Evolutionary conservation across 2,888 invertebrate species (phyloP).

Genomic region (Oscheius onirici): DNA sequence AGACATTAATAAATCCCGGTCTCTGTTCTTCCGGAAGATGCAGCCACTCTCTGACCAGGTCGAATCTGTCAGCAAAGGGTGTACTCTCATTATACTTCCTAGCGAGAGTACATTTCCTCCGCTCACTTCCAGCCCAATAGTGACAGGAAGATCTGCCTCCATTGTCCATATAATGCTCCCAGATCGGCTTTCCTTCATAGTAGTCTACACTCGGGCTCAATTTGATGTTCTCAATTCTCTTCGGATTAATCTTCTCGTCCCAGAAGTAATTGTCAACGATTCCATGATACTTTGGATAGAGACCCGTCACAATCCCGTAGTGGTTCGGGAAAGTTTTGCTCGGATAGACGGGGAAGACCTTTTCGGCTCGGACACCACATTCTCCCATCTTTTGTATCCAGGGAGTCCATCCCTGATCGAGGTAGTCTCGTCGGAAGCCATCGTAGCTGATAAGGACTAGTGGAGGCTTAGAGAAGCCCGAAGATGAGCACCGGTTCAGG

Average conservation of each 20-base stretch:
- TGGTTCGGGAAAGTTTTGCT: slow-evolving; percentile 11
- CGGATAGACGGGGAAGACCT: slow-evolving; percentile 20
- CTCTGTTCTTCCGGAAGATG: slow-evolving; percentile 45
- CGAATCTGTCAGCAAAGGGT: background rate
- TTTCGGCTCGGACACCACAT: slow-evolving; percentile 14
- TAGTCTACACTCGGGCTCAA: background rate
- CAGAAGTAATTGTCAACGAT: slow-evolving; percentile 3
- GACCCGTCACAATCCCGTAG: slow-evolving; percentile 9
- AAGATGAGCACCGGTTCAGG: too few species aligned
- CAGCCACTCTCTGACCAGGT: slow-evolving; percentile 51
- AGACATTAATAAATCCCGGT: slow-evolving; percentile 64
- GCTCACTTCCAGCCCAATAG: slow-evolving; percentile 8
- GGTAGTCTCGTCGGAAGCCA: slow-evolving; percentile 14
- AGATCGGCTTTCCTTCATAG: background rate
- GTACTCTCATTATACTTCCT: background rate
- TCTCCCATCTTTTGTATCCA: slow-evolving; percentile 11
- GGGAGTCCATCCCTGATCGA: background rate
- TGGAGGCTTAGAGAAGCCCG: slow-evolving; percentile 25
- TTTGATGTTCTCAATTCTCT: background rate
- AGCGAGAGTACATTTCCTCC: background rate
- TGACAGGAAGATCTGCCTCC: background rate
- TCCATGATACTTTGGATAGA: slow-evolving; percentile 4
- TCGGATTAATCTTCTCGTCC: background rate
- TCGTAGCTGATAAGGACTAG: slow-evolving; percentile 12
- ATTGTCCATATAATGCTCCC: background rate